Conservation (phyloP, 2,797 vertebrate species). For the Cossypha dichroa region DNA sequence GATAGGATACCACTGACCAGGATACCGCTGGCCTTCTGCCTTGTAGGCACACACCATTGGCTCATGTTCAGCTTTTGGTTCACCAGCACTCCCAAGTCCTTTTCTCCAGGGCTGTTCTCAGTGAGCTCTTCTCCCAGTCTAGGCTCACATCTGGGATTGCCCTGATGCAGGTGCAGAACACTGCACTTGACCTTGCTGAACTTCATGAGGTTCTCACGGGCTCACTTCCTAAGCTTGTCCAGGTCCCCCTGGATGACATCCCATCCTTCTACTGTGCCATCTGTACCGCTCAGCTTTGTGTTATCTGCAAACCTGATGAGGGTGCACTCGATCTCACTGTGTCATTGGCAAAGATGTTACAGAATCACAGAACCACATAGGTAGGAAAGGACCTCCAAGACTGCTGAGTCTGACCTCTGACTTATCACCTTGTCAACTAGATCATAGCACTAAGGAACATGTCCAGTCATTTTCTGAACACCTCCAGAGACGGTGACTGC, state of each 20-base stretch:
- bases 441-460: neutral
- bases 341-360: neutral
- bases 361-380: neutral
- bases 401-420: neutral
- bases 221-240: neutral
- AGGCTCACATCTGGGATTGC: neutral
- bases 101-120: neutral
- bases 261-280: neutral
- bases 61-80: neutral
- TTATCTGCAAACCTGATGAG: neutral
- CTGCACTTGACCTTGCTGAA: neutral
- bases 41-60: neutral
- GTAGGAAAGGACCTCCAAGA: neutral
- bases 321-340: rapidly evolving
- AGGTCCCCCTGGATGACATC: neutral
- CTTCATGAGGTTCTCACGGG: neutral
- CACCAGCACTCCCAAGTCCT: neutral
- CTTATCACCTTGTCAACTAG: neutral
- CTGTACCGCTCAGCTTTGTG: neutral
- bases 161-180: neutral
- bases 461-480: neutral
- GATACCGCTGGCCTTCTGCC: rapidly evolving
- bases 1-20: neutral
- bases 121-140: neutral
- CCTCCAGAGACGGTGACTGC: neutral